Evolutionary conservation across 2,113 vertebrate species (phyloP), one percentile per base, ranked within the genome.

Genomic region (Callocephalon fimbriatum): DNA sequence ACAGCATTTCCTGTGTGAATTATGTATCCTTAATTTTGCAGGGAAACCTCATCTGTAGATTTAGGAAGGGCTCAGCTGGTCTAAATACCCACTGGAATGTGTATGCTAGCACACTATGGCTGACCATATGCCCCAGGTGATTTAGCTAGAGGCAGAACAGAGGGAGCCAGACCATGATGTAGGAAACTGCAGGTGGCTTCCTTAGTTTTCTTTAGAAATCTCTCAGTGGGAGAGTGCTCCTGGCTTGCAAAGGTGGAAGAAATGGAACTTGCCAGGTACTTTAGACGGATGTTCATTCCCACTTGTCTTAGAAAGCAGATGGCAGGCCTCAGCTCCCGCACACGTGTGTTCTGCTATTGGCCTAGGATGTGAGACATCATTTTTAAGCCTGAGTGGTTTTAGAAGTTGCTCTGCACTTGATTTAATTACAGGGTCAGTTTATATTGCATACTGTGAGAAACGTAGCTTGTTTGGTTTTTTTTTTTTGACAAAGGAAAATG

Each of bases 41-140:
- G 32, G 22, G 11, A 11, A 11, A 7, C 15, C 42, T 83, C 29
- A 38, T 40, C 25, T 59, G 0, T 51, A 82, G 32, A 11, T 63
- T 75, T 51, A 82, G 62, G 38, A 81, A 65, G 17, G 67, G 32
- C 73, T 94, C 62, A 51, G 25, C 51, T 71, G 50, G 7, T 47
- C 23, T 87, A 5, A 8, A 44, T 14, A 31, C 14, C 42, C 25
- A 3, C 61, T 53, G 35, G 66, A 32, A 42, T 59, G 11, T 29
- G 10, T 20, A 3, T 35, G 42, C 19, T 26, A 20, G 38, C 35
- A 35, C 32, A 11, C 32, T 42, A 3, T 7, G 27, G 9, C 40
- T 85, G 68, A 27, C 12, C 0, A 0, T 44, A 1, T 18, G 0
- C 68, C 72, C 23, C 23, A 40, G 37, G 9, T n/a, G 54, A 61